Conservation (phyloP, 2,888 invertebrate genomes). For the Parnassius apollo region DNA sequence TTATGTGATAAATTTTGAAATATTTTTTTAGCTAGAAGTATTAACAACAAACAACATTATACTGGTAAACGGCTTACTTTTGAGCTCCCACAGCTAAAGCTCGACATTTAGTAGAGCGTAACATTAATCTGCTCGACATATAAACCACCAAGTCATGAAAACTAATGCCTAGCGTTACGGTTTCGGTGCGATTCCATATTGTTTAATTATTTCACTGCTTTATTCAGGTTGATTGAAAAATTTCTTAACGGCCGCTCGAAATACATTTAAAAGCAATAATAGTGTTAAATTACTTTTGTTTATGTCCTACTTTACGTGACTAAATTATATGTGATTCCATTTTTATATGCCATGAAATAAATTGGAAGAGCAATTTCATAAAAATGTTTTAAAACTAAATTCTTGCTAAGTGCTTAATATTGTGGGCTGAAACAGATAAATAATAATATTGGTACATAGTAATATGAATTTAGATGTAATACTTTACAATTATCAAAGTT, state of each 20-base stretch:
- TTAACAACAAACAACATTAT: not conserved
- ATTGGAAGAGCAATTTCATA: too few species aligned
- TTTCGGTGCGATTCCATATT: conserved; percentile 14
- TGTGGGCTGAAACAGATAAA: too few species aligned
- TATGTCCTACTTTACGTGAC: not conserved
- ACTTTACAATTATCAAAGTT: too few species aligned
- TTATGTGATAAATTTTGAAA: too few species aligned
- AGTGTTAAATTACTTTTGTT: not conserved
- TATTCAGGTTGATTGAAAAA: conserved; percentile 15
- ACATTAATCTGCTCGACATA: conserved; percentile 10
- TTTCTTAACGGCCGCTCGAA: conserved; percentile 20
- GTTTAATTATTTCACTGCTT: conserved; percentile 11
- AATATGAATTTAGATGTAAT: too few species aligned
- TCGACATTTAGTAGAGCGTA: not conserved
- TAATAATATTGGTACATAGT: too few species aligned
- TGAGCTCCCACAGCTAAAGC: not conserved
- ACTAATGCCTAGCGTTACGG: conserved; percentile 17
- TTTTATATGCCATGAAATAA: too few species aligned
- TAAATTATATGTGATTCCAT: too few species aligned
- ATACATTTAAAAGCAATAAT: conserved; percentile 3
- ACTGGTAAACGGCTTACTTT: not conserved
- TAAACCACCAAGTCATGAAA: conserved; percentile 1
- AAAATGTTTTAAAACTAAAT: too few species aligned
- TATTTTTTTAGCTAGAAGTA: too few species aligned
- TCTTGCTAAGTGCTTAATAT: too few species aligned